These are phyloP conservation scores for Acanthurus tractus DNA, from an alignment of 2,797 vertebrate species.

Conservation along the genomic window DNA sequence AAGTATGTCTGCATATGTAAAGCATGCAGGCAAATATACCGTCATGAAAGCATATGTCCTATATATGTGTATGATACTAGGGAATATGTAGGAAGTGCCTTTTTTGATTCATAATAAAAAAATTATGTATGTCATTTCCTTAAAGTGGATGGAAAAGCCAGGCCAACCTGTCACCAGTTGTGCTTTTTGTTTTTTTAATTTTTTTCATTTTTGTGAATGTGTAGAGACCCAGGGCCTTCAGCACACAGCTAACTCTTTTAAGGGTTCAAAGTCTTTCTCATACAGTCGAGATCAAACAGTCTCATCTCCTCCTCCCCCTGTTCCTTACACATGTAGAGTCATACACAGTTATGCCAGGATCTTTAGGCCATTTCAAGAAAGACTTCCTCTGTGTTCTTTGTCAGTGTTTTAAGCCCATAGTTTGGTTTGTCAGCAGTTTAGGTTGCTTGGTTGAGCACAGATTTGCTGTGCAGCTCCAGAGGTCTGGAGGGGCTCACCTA, in stretches of 20 bases:
- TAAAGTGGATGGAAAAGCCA: slow-evolving; percentile 81
- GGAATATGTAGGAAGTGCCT: slow-evolving; percentile 87
- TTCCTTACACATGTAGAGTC: slow-evolving; percentile 23
- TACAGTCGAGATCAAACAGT: slow-evolving; percentile 53
- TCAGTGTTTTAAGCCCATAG: slow-evolving; percentile 43
- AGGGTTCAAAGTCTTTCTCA: slow-evolving; percentile 57
- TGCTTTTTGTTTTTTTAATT: slow-evolving; percentile 71
- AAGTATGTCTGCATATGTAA: slow-evolving; percentile 77
- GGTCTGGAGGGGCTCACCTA: slow-evolving; percentile 73
- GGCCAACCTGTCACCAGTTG: slow-evolving; percentile 78
- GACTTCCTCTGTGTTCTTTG: slow-evolving; percentile 54
- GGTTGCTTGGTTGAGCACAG: slow-evolving; percentile 53
- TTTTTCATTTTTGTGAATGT: slow-evolving; percentile 77
- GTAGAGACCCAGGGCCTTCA: slow-evolving; percentile 84
- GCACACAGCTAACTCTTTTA: slow-evolving; percentile 61
- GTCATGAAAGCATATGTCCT: slow-evolving; percentile 82
- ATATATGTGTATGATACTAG: slow-evolving; percentile 82
- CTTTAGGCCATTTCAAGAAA: slow-evolving; percentile 15
- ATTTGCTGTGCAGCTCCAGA: slow-evolving; percentile 47
- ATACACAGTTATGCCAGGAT: slow-evolving; percentile 42
- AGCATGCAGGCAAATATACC: slow-evolving; percentile 74
- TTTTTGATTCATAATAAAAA: slow-evolving; percentile 79
- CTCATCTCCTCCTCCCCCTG: neutral
- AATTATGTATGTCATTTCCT: slow-evolving; percentile 88
- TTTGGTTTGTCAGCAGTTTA: slow-evolving; percentile 57